A percentile compares a stretch with the other conserved stretches of the same genome.
Evolutionary conservation across 1,140 invertebrate species (phyloP).

Genomic region (Carcinoscorpius rotundicauda): DNA sequence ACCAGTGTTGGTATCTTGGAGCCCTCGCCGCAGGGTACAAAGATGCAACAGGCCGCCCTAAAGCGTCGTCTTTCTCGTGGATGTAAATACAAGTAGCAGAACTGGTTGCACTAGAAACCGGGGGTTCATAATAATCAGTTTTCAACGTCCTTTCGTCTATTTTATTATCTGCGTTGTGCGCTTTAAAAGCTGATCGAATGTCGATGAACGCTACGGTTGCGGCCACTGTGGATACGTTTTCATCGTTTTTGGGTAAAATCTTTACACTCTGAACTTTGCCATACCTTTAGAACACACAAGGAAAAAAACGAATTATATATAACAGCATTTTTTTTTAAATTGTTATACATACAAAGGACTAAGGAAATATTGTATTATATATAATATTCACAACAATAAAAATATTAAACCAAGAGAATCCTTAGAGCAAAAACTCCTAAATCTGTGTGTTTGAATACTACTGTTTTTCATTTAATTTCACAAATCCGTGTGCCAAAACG

Average conservation of each 20-base stretch:
- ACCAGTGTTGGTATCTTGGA: conserved; percentile 5
- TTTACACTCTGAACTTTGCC: conserved; percentile 93
- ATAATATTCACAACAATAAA: too few relatives aligned
- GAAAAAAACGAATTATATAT: too few relatives aligned
- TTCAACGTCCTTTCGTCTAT: conserved; percentile 68
- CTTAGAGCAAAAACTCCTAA: too few relatives aligned
- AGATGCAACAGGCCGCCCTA: conserved; percentile 14
- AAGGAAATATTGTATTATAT: too few relatives aligned
- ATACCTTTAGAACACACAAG: conserved; percentile 49
- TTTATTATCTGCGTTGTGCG: conserved; percentile 75
- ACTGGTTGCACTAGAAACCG: conserved; percentile 43
- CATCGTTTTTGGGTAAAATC: conserved; percentile 47
- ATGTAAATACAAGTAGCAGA: conserved; percentile 24
- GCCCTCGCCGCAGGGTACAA: conserved; percentile 15
- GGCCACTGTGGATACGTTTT: conserved; percentile 26
- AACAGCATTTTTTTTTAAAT: too few relatives aligned
- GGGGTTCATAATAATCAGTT: conserved; percentile 85
- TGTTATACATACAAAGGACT: too few relatives aligned
- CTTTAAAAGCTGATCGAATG: conserved; percentile 89
- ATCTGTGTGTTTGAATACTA: too few relatives aligned
- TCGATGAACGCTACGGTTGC: conserved; percentile 93
- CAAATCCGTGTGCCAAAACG: too few relatives aligned
- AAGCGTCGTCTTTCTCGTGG: conserved; percentile 23
- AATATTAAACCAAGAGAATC: too few relatives aligned
- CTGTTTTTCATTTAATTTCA: too few relatives aligned